These are phyloP conservation scores for Leptatherina wallacei DNA, from an alignment of 2,797 vertebrate genomes.

Conservation along the genomic window DNA sequence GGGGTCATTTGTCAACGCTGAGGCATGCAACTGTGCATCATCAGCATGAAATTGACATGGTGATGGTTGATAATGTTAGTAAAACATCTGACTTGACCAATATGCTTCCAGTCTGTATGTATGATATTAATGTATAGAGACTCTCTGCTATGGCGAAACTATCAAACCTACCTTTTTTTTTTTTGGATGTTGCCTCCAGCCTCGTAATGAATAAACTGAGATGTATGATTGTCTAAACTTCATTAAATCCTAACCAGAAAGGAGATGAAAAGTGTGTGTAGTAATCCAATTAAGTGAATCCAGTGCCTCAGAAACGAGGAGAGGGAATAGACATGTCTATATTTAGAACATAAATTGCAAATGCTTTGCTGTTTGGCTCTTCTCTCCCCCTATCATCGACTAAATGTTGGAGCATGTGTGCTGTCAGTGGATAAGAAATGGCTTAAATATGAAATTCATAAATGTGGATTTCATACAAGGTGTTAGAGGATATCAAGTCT, in stretches of 20 bases:
- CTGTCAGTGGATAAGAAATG: not conserved
- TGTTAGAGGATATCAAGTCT: slow-evolving; percentile 27
- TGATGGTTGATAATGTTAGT: not conserved
- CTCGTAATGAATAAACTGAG: slow-evolving; percentile 35
- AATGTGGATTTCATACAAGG: not conserved
- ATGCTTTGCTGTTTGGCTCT: slow-evolving; percentile 39
- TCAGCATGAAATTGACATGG: not conserved
- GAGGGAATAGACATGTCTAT: slow-evolving; percentile 58
- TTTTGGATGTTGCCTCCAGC: slow-evolving; percentile 31
- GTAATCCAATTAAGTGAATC: slow-evolving; percentile 71
- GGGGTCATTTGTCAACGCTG: not conserved
- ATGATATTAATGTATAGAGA: slow-evolving; percentile 3
- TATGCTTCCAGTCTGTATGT: slow-evolving; percentile 15
- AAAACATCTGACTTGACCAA: slow-evolving; percentile 28
- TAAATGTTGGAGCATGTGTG: slow-evolving; percentile 24
- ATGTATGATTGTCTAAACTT: slow-evolving; percentile 62
- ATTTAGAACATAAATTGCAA: slow-evolving; percentile 63
- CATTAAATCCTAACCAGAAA: slow-evolving; percentile 66
- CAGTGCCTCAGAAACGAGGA: slow-evolving; percentile 45
- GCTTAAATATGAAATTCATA: slow-evolving; percentile 23
- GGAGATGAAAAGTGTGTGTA: slow-evolving; percentile 70
- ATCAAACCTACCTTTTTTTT: slow-evolving; percentile 23
- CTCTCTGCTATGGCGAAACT: slow-evolving; percentile 14
- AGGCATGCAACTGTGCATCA: not conserved
- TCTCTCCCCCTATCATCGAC: slow-evolving; percentile 17